Percentiles rank a stretch among this genome's conserved stretches.
These are phyloP conservation scores for Mellivora capensis DNA, from an alignment of 2,113 vertebrate species.

Conservation along the genomic window DNA sequence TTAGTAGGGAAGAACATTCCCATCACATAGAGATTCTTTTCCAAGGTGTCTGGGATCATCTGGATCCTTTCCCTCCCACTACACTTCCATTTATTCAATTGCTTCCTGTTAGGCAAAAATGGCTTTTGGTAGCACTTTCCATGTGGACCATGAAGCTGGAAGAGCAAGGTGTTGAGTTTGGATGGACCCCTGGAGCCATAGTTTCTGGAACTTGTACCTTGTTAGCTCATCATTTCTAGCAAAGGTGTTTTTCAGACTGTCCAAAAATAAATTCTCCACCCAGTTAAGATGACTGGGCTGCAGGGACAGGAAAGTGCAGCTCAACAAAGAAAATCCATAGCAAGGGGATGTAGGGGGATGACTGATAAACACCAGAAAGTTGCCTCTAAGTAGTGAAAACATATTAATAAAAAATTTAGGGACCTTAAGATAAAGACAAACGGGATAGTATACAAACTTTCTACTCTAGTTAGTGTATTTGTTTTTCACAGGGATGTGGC, in stretches of 20 bases:
- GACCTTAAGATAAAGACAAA: neutral
- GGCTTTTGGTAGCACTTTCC: neutral
- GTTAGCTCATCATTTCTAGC: neutral
- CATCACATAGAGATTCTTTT: neutral
- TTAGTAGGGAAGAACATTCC: neutral
- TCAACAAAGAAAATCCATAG: accelerated
- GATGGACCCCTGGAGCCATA: neutral
- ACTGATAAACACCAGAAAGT: accelerated
- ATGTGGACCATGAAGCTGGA: neutral
- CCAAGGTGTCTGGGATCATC: neutral
- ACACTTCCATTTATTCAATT: neutral
- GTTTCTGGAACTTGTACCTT: neutral
- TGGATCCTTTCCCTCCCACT: neutral
- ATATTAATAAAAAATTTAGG: neutral
- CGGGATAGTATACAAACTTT: neutral
- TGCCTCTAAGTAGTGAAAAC: accelerated
- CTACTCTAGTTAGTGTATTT: neutral
- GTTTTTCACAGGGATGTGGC: neutral
- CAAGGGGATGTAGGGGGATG: too few species aligned
- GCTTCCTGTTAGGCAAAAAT: neutral
- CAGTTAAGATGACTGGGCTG: neutral
- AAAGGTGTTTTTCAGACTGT: neutral
- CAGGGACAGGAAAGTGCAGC: neutral
- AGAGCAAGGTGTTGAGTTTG: neutral
- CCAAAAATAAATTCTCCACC: neutral